Percentiles rank a stretch among this genome's conserved stretches.
These are phyloP conservation scores for Frankliniella intonsa DNA, from an alignment of 2,888 invertebrate genomes.

Conservation along the genomic window DNA sequence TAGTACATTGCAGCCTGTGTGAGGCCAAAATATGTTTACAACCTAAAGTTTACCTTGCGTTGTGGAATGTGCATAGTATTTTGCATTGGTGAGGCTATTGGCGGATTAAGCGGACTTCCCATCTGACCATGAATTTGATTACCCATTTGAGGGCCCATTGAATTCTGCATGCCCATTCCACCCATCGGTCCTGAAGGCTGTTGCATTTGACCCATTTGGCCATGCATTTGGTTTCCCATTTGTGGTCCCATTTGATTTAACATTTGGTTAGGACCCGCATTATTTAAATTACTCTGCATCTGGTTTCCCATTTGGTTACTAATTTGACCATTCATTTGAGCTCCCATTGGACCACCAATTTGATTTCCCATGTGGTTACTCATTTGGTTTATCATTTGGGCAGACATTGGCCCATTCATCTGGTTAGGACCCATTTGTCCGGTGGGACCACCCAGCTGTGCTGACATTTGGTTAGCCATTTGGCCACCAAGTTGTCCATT, in stretches of 20 bases:
- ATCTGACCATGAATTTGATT: slow-evolving; percentile 48
- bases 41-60: slow-evolving; percentile 27
- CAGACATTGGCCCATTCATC: slow-evolving; percentile 40
- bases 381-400: slow-evolving; percentile 38
- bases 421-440: slow-evolving; percentile 38
- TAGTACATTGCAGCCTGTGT: not conserved
- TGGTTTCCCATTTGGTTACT: slow-evolving; percentile 44
- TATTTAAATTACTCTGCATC: not conserved
- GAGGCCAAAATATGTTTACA: not conserved
- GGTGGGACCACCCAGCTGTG: not conserved
- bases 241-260: slow-evolving; percentile 48
- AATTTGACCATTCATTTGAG: slow-evolving; percentile 45
- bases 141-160: slow-evolving; percentile 44
- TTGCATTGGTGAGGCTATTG: slow-evolving; percentile 43
- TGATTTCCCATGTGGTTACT: slow-evolving; percentile 39
- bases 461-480: slow-evolving; percentile 40
- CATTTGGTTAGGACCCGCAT: not conserved
- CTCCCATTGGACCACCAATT: slow-evolving; percentile 44
- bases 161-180: slow-evolving; percentile 43
- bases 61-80: slow-evolving; percentile 40
- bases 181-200: slow-evolving; percentile 45
- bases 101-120: slow-evolving; percentile 38
- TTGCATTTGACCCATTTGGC: slow-evolving; percentile 44
- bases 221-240: slow-evolving; percentile 47
- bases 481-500: slow-evolving; percentile 46